phyloP scores from a whole-genome alignment of 1,140 invertebrate genomes.

The Parasteatoda tepidariorum region DNA sequence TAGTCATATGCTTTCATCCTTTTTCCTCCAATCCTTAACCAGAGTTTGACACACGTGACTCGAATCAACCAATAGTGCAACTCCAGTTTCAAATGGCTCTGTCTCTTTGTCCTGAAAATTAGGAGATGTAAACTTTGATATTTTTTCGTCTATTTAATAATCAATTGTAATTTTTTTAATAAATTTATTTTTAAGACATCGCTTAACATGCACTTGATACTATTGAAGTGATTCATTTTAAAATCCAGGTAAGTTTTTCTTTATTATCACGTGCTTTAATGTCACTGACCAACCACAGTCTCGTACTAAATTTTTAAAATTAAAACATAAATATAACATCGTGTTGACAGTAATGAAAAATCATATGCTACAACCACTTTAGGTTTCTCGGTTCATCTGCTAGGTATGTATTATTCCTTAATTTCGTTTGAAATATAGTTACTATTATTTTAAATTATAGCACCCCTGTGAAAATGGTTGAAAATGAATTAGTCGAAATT shows the following conservation, averaged over 20 bases:
- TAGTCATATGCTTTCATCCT: neutral
- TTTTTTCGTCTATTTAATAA: neutral
- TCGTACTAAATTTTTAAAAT: conserved; percentile 11
- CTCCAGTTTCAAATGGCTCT: neutral
- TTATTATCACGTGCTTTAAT: conserved; percentile 23
- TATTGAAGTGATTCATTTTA: neutral
- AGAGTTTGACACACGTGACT: neutral
- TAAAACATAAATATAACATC: conserved; percentile 3
- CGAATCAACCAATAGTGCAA: neutral
- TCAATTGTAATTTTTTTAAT: neutral
- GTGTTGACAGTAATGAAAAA: neutral
- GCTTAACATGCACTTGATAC: neutral
- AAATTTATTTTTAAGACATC: neutral
- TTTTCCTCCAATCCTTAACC: neutral
- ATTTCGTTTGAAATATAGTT: neutral
- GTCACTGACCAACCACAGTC: conserved; percentile 18
- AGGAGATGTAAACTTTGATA: conserved; percentile 24
- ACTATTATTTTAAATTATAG: neutral
- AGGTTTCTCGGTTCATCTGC: neutral
- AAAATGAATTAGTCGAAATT: neutral
- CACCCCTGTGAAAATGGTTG: neutral
- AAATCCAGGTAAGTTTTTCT: conserved; percentile 1
- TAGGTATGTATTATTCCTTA: neutral
- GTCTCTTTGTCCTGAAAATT: conserved; percentile 30
- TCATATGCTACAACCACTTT: neutral